Base-by-base conservation (phyloP, 92 coral and sea anemone genomes). In the Heteractis magnifica region DNA sequence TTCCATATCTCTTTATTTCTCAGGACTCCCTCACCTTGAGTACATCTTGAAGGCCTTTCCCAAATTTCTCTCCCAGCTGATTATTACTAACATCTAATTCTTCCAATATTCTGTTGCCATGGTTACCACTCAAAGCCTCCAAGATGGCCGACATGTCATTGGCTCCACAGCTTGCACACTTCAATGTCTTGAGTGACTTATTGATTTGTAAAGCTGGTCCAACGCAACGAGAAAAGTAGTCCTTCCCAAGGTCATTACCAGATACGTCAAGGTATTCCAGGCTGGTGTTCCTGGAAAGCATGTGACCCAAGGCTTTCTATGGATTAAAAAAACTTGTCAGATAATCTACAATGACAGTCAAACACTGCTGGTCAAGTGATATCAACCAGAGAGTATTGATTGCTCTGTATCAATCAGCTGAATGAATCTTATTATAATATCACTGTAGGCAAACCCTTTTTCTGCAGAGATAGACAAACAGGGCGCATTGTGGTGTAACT, bases 161-260 rank as follows among this genome's bases (percentile, higher is more conserved):
- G 13, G 94, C 83, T 15, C 91, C 94, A 82, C 94, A 91, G 79
- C 94, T 91, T 60, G 94, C 86, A 76, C 81, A 91, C 77, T 75
- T 88, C 16, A 91, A 52, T 8, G 83, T 23, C 64, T 79, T 88
- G 15, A 91, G 81, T 13, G 90, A 76, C 5, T 51, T 74, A 86
- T 91, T 91, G 41, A 7, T 74, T 82, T 26, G 65, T 82, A 91
- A 81, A 71, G 94, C 89, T 49, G 94, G 94, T 4, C 94, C 94
- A 26, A 88, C 90, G 72, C 94, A 91, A 13, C 94, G 88, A n/a
- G 94, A 91, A 77, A 91, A 91, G 65, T 91, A 91, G 82, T 91
- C 94, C 75, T 79, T 91, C 49, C 94, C 94, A 5, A 91, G 88
- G 58, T 77, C 86, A 79, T 91, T 91, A 18, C 94, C 94, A 0